Percentiles rank a stretch among this genome's conserved stretches.
Evolutionary conservation across 2,888 invertebrate genomes (phyloP).

Genomic region (Chaetogeoica ovagalla): DNA sequence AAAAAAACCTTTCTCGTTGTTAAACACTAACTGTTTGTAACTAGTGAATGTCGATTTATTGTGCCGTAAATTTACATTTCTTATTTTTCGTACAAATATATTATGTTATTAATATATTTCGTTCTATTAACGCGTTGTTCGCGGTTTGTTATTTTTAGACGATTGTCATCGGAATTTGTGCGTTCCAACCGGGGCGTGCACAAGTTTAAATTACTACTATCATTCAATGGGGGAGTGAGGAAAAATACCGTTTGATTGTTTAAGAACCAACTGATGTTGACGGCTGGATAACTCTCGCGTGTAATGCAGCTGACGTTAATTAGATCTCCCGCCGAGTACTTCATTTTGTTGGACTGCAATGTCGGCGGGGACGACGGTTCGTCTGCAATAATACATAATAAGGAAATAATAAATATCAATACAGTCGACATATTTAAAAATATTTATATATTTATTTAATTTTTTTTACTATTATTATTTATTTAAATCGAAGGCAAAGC

Average conservation of each 20-base stretch:
- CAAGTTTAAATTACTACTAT: background rate
- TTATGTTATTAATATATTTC: no score
- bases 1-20: no score
- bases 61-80: no score
- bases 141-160: no score
- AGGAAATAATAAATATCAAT: background rate
- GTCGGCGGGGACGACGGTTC: slow-evolving; percentile 60
- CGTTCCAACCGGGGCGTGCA: background rate
- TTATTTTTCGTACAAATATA: no score
- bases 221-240: background rate
- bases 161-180: background rate
- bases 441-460: no score
- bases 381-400: slow-evolving; percentile 58
- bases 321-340: slow-evolving; percentile 61
- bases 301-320: slow-evolving; percentile 61
- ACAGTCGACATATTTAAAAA: background rate
- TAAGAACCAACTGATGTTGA: slow-evolving; percentile 62
- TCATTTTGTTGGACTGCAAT: slow-evolving; percentile 60
- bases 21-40: no score
- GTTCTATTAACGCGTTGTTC: no score
- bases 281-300: slow-evolving; percentile 60
- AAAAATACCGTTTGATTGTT: slow-evolving; percentile 60
- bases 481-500: no score
- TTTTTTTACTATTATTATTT: no score
- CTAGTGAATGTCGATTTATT: no score